A percentile compares a stretch with the other conserved stretches of the same genome.
phyloP scores from a whole-genome alignment of 2,797 vertebrate species.

The Microctenopoma lineatum region DNA sequence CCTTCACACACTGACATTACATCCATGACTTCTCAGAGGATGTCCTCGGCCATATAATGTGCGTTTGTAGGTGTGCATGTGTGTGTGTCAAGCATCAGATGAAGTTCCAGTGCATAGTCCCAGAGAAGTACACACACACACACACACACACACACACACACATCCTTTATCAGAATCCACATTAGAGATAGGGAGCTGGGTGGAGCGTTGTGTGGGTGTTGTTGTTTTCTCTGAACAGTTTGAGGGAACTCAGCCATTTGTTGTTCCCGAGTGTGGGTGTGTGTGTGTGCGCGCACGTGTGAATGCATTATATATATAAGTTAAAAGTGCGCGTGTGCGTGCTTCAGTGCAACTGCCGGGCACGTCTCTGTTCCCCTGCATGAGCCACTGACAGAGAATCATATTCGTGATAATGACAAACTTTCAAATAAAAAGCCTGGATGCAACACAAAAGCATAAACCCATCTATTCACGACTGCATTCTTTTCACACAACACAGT shows the following conservation, averaged over 20 bases:
- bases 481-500: constrained; percentile 6
- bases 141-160: constrained; percentile 2
- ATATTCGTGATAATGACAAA: constrained; percentile 39
- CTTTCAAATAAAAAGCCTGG: constrained; percentile 30
- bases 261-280: constrained; percentile 7
- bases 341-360: constrained; percentile 15
- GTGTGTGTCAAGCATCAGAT: neutral
- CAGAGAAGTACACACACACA: constrained; percentile 5
- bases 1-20: constrained; percentile 6
- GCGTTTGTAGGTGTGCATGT: constrained; percentile 1
- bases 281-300: constrained; percentile 13
- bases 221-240: constrained; percentile 30
- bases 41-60: neutral
- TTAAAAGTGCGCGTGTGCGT: constrained; percentile 27
- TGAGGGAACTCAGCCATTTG: constrained; percentile 19
- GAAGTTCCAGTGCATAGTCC: too few relatives aligned
- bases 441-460: constrained; percentile 16
- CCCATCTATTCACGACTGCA: neutral
- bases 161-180: constrained; percentile 48
- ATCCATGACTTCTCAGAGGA: neutral
- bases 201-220: constrained; percentile 42
- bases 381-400: constrained; percentile 31
- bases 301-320: constrained; percentile 14
- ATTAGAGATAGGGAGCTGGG: constrained; percentile 51
- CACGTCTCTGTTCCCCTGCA: constrained; percentile 10